Base-by-base conservation (phyloP, 2,797 vertebrate genomes). In the Danio albolineatus region DNA sequence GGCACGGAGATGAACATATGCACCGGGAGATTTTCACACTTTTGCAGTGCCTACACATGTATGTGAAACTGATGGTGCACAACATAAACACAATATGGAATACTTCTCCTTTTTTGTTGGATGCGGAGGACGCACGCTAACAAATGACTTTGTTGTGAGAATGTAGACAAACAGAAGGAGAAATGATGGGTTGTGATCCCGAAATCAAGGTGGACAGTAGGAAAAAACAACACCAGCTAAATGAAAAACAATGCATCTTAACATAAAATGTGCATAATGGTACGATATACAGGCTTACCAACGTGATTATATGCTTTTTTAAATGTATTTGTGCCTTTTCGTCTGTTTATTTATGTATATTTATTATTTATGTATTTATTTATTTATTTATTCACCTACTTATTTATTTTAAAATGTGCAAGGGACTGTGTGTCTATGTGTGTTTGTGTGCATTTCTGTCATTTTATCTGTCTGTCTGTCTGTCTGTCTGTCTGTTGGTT, bases 31-130 rank as follows among this genome's bases (percentile, higher is more conserved):
- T 61, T 64, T 79, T 79, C 77, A 79, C 77, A 72, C 77, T 54
- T 72, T 72, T 71, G 67, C 46, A 44, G 14, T 71, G 77, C 59
- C 77, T 71, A 72, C 77, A 79, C 38, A 71, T 67, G 46, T 80
- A 74, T 64, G 46, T 80, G 17, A 59, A 65, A 74, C 17, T 14
- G 62, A 60, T 36, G 56, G 56, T 43, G 62, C 70, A 69, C 43
- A 60, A 51, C 9, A 72, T 62, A 79, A 78, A 70, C 46, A 82
- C 61, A 38, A 74, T 73, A 53, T 74, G 69, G 16, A 57, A 71
- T 36, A 44, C 14, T 53, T 41, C 2, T 57, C n/a, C 8, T 57
- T 8, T 65, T 54, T 53, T 57, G 46, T 57, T 49, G 54, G n/a
- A 70, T 12, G 38, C 48, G 17, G 17, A 49, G 17, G 43, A 62